Evolutionary conservation across 2,797 vertebrate species (phyloP).

Genomic region (Anableps anableps): DNA sequence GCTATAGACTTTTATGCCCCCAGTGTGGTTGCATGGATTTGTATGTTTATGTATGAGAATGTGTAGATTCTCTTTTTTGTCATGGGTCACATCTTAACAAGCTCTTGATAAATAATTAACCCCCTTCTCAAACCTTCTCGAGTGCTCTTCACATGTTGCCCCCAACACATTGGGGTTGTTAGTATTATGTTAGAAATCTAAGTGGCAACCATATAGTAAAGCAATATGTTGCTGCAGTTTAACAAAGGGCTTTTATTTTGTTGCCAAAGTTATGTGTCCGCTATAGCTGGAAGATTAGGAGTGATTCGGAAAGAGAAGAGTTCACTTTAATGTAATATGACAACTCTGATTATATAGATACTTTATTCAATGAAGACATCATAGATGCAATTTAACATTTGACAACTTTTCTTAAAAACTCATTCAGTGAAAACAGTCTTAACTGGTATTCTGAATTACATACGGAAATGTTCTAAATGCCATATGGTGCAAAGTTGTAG

Average conservation of each 20-base stretch:
- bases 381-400: neutral
- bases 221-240: slow-evolving; percentile 19
- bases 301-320: neutral
- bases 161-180: slow-evolving; percentile 45
- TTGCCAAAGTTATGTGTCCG: slow-evolving; percentile 8
- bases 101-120: slow-evolving; percentile 75
- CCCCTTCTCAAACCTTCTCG: slow-evolving; percentile 63
- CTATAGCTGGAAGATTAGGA: slow-evolving; percentile 3
- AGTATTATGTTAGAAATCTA: slow-evolving; percentile 38
- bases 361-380: neutral
- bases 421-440: slow-evolving; percentile 37
- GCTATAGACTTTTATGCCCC: slow-evolving; percentile 10
- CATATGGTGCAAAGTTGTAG: slow-evolving; percentile 59
- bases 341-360: neutral
- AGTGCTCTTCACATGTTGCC: slow-evolving; percentile 66
- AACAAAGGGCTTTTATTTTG: neutral
- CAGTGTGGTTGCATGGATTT: slow-evolving; percentile 23
- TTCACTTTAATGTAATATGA: neutral
- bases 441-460: slow-evolving; percentile 40
- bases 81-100: slow-evolving; percentile 75
- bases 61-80: slow-evolving; percentile 33
- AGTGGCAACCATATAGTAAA: slow-evolving; percentile 34
- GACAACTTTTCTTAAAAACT: slow-evolving; percentile 13
- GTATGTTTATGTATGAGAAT: slow-evolving; percentile 15
- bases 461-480: slow-evolving; percentile 32